Base-by-base conservation (phyloP, 2,113 vertebrate species). In the Solenodon paradoxus region DNA sequence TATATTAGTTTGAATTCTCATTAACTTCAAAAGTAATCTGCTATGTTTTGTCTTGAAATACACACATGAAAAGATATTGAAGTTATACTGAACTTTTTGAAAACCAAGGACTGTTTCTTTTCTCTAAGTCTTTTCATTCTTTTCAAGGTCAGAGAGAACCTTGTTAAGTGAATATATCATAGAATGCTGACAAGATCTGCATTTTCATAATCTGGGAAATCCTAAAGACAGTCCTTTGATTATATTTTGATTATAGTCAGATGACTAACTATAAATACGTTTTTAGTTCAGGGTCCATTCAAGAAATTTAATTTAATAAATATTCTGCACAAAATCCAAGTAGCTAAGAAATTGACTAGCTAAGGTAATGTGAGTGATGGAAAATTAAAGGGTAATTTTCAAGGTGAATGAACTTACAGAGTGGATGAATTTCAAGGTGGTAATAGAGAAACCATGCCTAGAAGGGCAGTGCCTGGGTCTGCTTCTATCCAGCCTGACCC, bases 301-400 rank as follows among this genome's bases (percentile, higher is more conserved):
- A 53, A 75, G 6, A 74, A 68, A 96, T 92, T 97, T 95, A 78
- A 88, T 53, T 92, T 86, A 94, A 78, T 89, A 84, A 95, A 82
- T 88, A 96, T 82, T 88, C 66, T 51, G 88, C 16, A 40, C 35
- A 88, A 74, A 88, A 64, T 81, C 88, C 32, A 82, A 82, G 42
- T 88, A 92, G 93, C 42, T 74, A 75, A 91, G 68, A 87, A 90
- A 78, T 51, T 84, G 71, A 71, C 80, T 55, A 42, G 75, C 40
- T 81, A 68, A 92, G 57, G 45, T 82, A 82, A 92, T 75, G 17
- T 86, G 71, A 88, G 32, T 7, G 5, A 79, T 82, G 45, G 78
- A 78, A 96, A 95, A 79, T 45, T 19, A 28, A 8, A 78, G 30
- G 55, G 55, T 93, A 49, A 89, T 95, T 95, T 95, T 95, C 77